Base-by-base conservation (phyloP, 2,888 invertebrate species). In the Rhorus exstirpatorius region DNA sequence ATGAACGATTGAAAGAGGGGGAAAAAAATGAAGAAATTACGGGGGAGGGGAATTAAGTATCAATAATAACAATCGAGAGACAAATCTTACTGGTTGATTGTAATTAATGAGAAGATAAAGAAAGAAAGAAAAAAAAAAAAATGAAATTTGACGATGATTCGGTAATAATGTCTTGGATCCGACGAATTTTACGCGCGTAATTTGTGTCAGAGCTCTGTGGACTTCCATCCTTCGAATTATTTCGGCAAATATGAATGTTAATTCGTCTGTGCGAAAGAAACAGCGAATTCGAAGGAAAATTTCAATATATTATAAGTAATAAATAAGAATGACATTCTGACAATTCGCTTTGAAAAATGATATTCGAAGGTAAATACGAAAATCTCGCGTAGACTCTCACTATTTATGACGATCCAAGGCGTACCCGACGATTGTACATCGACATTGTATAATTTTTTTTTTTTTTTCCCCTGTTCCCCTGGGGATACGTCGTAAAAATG, bases 101-200 rank as follows among this genome's bases (percentile, higher is more conserved):
- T 44, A 53, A n/a, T n/a, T n/a, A n/a, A n/a, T n/a, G n/a, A n/a
- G n/a, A n/a, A n/a, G n/a, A 35, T 58, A 12, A 68, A 46, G 46
- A 17, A 71, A 61, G 51, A 14, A 68, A 76, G 51, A 49, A 83
- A 81, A 86, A 83, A 79, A 83, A 84, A 83, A 82, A 71, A 68
- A 78, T 19, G 67, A 75, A 79, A 44, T 61, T 83, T 79, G 72
- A 65, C 58, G 77, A 81, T 76, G 49, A 74, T 83, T 81, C 83
- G 83, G 87, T 35, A 86, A 87, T 86, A 87, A 89, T 91, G 90
- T 89, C 90, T 91, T 91, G 90, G 89, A 90, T 90, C 87, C 87
- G 85, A 86, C 83, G 81, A 86, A 78, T 86, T 83, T 85, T 68
- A 81, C 58, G 80, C 68, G 68, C 83, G 49, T 71, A 26, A 26